These are phyloP conservation scores for Tetrapedia diversipes DNA, from an alignment of 2,888 invertebrate species.

Conservation along the genomic window DNA sequence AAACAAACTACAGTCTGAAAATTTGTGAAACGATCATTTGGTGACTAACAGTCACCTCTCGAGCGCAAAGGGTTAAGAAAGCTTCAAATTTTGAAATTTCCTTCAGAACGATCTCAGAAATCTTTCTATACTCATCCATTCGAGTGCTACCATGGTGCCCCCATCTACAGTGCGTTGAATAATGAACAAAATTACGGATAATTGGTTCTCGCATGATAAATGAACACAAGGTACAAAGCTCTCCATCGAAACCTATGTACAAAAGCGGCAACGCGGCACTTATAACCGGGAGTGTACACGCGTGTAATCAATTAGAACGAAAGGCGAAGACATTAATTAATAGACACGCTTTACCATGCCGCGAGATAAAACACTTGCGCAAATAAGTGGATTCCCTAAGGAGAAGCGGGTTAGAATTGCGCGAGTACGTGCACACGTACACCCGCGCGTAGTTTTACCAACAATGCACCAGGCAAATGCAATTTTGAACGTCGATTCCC, in stretches of 20 bases:
- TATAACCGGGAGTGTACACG: neutral
- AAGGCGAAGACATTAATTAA: conserved; percentile 36
- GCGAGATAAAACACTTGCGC: conserved; percentile 25
- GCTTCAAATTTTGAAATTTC: too few species aligned
- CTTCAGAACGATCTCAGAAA: too few species aligned
- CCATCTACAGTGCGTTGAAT: too few species aligned
- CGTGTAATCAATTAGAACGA: conserved; percentile 26
- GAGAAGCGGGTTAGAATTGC: conserved; percentile 24
- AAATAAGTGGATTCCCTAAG: conserved; percentile 28
- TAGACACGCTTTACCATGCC: conserved; percentile 17
- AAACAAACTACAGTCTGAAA: too few species aligned
- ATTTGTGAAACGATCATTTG: too few species aligned
- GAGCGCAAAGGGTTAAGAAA: too few species aligned
- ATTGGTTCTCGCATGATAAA: neutral
- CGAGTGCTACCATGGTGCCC: too few species aligned
- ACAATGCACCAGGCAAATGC: conserved; percentile 14
- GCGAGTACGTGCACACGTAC: too few species aligned
- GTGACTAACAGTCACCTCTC: too few species aligned
- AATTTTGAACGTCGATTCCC: conserved; percentile 36
- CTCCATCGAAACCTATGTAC: neutral
- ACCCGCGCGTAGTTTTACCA: neutral
- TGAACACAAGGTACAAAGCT: neutral
- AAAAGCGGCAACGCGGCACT: neutral
- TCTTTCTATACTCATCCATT: too few species aligned
- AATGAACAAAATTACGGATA: neutral